Conservation (phyloP, 1,140 invertebrate genomes). For the Calliphora vicina region DNA sequence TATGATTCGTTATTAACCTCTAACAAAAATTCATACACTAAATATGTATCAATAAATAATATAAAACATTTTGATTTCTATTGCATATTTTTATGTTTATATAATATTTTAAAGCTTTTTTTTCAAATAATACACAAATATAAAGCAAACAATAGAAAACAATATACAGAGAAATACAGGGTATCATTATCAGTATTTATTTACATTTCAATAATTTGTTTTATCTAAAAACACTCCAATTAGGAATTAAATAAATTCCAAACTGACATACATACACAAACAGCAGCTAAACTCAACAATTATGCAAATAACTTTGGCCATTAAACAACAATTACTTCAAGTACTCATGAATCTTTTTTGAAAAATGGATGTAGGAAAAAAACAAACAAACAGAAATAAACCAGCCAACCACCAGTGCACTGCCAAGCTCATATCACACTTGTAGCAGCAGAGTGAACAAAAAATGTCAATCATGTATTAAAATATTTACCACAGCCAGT, state of each 20-base stretch:
- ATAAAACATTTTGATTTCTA: too few species aligned
- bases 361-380: neutral
- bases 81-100: too few species aligned
- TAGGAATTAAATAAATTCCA: neutral
- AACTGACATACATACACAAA: neutral
- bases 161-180: too few species aligned
- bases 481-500: neutral
- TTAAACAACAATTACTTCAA: conserved; percentile 17
- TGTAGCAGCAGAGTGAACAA: neutral
- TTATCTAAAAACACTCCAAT: neutral
- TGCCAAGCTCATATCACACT: neutral
- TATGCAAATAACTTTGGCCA: neutral
- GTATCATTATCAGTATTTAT: neutral
- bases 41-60: too few species aligned
- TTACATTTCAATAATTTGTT: neutral
- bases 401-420: neutral
- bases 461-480: neutral
- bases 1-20: too few species aligned
- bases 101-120: too few species aligned
- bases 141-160: neutral
- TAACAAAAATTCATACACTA: too few species aligned
- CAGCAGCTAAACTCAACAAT: neutral
- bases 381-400: neutral
- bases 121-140: too few species aligned
- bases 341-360: neutral